Evolutionary conservation across 2,113 vertebrate genomes (phyloP).

Genomic region (Chlamydotis undulata): DNA sequence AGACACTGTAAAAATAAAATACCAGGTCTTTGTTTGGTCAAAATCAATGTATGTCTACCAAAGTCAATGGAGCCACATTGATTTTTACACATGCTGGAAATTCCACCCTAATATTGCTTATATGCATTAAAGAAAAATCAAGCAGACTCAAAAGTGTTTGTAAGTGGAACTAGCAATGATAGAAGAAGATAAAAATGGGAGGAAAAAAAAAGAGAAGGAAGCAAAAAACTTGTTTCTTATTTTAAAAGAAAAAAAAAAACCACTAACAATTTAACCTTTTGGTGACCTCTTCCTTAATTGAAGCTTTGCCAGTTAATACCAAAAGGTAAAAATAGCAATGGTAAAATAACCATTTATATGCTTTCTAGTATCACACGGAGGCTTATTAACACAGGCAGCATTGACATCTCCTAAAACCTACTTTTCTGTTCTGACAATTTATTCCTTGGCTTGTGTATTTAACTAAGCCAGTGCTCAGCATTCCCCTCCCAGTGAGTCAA

Average conservation of each 20-base stretch:
- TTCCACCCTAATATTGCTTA: background rate
- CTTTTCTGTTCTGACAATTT: background rate
- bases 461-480: background rate
- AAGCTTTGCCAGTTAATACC: background rate
- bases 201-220: background rate
- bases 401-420: background rate
- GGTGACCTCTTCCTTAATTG: background rate
- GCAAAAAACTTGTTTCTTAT: fast-evolving
- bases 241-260: background rate
- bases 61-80: background rate
- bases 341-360: background rate
- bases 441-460: background rate
- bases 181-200: background rate
- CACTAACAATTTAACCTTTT: background rate
- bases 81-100: background rate
- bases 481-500: background rate
- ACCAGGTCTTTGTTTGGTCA: background rate
- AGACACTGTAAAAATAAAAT: background rate
- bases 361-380: background rate
- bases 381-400: constrained; percentile 3
- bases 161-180: background rate
- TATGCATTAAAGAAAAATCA: background rate
- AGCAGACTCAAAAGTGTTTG: background rate
- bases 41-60: background rate
- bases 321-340: background rate